phyloP scores from a whole-genome alignment of 2,113 vertebrate species.

The Nothobranchius furzeri region DNA sequence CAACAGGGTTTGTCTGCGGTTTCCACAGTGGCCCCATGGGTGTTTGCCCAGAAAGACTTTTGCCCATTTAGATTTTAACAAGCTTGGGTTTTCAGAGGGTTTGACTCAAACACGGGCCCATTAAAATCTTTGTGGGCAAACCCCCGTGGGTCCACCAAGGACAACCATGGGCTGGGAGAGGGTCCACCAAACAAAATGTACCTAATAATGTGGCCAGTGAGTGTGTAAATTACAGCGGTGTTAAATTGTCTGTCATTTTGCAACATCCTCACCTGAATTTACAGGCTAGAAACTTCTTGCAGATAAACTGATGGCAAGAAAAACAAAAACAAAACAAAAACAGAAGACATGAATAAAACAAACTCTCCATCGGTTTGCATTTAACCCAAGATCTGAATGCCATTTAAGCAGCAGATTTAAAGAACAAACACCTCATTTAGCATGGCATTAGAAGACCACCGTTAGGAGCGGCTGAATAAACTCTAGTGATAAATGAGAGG shows the following conservation, averaged over 20 bases:
- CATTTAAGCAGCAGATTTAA: constrained; percentile 47
- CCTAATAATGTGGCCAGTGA: background rate
- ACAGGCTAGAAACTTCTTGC: constrained; percentile 2
- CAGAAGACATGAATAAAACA: constrained; percentile 24
- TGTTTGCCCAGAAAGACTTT: no score
- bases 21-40: no score
- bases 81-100: no score
- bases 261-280: constrained; percentile 3
- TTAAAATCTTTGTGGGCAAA: no score
- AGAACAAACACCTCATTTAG: constrained; percentile 59
- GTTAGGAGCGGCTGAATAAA: constrained; percentile 55
- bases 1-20: no score
- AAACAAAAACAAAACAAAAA: constrained; percentile 15
- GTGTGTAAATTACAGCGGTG: background rate
- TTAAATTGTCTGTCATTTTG: background rate
- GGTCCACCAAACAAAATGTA: no score
- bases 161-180: no score
- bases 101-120: no score
- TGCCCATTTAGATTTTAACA: no score
- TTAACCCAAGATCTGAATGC: constrained; percentile 28
- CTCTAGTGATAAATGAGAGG: constrained; percentile 50
- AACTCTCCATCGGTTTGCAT: constrained; percentile 31
- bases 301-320: constrained; percentile 30
- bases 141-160: no score
- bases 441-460: constrained; percentile 37